Evolutionary conservation across 1,140 invertebrate genomes (phyloP).

Genomic region (Camponotus vicinus): DNA sequence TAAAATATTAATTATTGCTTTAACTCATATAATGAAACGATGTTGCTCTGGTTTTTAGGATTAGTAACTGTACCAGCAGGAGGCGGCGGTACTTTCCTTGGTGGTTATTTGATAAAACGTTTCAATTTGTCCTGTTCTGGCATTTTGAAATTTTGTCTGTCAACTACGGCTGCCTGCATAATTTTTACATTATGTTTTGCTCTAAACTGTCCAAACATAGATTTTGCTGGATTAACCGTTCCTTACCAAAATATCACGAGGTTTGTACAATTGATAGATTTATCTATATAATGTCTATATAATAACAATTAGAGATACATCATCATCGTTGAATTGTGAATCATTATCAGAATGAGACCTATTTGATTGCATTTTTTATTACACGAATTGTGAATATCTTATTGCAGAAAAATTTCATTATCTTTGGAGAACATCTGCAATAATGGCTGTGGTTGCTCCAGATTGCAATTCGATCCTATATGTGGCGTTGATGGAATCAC

Average conservation of each 20-base stretch:
- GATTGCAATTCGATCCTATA: conserved; percentile 88
- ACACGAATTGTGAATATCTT: conserved; percentile 30
- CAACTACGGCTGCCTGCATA: conserved; percentile 88
- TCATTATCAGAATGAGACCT: not conserved
- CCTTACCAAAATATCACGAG: conserved; percentile 85
- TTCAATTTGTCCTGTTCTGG: conserved; percentile 90
- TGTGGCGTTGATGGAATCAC: conserved; percentile 93
- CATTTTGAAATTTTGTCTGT: conserved; percentile 92
- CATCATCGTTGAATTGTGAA: too few relatives aligned
- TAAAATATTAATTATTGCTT: not conserved
- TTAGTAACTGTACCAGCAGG: conserved; percentile 91
- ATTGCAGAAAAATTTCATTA: conserved; percentile 72
- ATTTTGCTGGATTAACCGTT: conserved; percentile 91
- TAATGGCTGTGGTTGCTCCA: conserved; percentile 88
- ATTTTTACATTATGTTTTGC: conserved; percentile 89
- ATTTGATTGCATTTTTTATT: not conserved
- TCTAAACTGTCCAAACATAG: conserved; percentile 91
- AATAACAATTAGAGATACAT: too few relatives aligned
- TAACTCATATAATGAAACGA: not conserved
- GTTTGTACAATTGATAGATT: conserved; percentile 80
- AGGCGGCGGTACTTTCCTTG: conserved; percentile 92
- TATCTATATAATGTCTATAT: not conserved
- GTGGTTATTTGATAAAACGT: conserved; percentile 92
- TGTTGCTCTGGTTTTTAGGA: conserved; percentile 82
- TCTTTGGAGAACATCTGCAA: conserved; percentile 88